Percentiles rank a stretch among this genome's conserved stretches.
These are phyloP conservation scores for Amaurobius ferox DNA, from an alignment of 2,888 invertebrate species.

Conservation along the genomic window DNA sequence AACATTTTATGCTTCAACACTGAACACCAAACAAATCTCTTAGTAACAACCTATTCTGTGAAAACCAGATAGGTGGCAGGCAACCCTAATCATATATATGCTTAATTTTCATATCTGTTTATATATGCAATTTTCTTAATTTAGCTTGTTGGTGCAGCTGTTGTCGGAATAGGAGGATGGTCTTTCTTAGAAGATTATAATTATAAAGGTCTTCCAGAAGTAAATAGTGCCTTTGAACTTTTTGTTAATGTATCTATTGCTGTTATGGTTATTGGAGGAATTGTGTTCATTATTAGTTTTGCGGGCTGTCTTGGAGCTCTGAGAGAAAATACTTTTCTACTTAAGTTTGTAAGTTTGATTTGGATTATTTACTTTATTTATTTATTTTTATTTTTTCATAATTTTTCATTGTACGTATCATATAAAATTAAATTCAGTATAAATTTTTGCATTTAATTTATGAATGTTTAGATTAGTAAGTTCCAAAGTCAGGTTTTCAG, in stretches of 20 bases:
- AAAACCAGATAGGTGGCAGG: too few species aligned
- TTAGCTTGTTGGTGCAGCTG: slow-evolving; percentile 89
- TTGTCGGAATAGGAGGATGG: slow-evolving; percentile 92
- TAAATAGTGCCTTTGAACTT: slow-evolving; percentile 90
- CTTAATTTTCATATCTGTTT: too few species aligned
- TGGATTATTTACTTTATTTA: too few species aligned
- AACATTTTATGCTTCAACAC: too few species aligned
- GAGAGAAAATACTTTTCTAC: slow-evolving; percentile 92
- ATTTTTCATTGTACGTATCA: too few species aligned
- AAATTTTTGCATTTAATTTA: too few species aligned
- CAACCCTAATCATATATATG: too few species aligned
- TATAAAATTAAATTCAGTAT: too few species aligned
- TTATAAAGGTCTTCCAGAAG: slow-evolving; percentile 84
- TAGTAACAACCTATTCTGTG: too few species aligned
- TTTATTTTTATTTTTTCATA: not conserved
- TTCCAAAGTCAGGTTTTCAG: too few species aligned
- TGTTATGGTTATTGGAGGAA: slow-evolving; percentile 90
- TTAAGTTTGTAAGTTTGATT: slow-evolving; percentile 89
- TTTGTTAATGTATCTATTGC: slow-evolving; percentile 93
- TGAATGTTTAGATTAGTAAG: too few species aligned
- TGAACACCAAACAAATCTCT: too few species aligned
- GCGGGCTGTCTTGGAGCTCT: slow-evolving; percentile 94
- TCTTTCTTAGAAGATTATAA: slow-evolving; percentile 96
- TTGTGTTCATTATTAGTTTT: slow-evolving; percentile 95
- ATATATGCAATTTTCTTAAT: slow-evolving; percentile 2